Evolutionary conservation across 2,797 vertebrate species (phyloP), one percentile per base, ranked within the genome.

Genomic region (Cebuella pygmaea): DNA sequence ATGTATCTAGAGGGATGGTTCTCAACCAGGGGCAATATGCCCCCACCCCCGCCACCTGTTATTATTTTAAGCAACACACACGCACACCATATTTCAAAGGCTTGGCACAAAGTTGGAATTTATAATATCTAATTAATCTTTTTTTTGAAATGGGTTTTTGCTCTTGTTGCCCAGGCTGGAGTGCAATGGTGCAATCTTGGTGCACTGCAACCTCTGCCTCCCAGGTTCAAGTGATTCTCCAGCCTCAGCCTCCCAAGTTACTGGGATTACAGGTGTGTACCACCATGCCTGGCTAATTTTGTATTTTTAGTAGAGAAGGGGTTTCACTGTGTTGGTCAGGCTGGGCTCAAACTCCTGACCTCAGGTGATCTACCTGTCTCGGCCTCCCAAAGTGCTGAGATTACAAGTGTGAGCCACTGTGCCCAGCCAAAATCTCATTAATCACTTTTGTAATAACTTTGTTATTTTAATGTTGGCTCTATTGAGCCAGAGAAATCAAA

Each of bases 1-100:
- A 14, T 88, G 7, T 44, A 36, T 88, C 7, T 67, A 76, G 8
- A 80, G 39, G 44, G 27, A 33, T 41, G 33, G 13, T 82, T 59
- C 64, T 86, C 33, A 46, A 44, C 33, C 1, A 19, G 30, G 27
- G 39, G 10, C 64, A 5, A 39, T 92, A 52, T 55, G 39, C 4
- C 27, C 46, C 6, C 30, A 7, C 15, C 33, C 61, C 30, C 1
- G 1, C 0, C 33, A 4, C 30, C 27, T 5, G 6, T 67, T n/a
- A 67, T 67, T 67, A 67, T n/a, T 67, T 67, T 67, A 67, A 67
- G 61, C 33, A 67, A 19, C 33, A 67, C 61, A 64, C 30, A 64
- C 59, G n/a, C 59, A 64, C 61, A 67, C 61, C 33, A 4, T 67
- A 9, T 67, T 67, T 67, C 33, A 19, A 67, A 67, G 61, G 33